Conservation (phyloP, 2,888 invertebrate species). For the Latrodectus hesperus region DNA sequence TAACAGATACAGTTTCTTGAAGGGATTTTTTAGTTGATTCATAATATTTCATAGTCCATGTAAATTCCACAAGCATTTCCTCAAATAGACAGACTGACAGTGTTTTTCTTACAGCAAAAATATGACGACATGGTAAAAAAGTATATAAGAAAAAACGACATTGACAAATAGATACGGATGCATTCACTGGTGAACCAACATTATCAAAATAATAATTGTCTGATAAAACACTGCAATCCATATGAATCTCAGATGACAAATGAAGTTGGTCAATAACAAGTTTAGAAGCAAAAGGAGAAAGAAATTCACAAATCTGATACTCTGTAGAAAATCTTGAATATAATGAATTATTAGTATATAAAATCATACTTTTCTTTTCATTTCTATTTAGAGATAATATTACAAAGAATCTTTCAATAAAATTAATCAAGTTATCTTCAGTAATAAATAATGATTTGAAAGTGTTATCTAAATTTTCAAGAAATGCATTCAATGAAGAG, state of each 20-base stretch:
- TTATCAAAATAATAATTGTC: conserved; percentile 52
- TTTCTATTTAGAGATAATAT: conserved; percentile 40
- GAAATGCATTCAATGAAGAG: conserved; percentile 7
- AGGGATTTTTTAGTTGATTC: conserved; percentile 26
- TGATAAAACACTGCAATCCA: conserved; percentile 26
- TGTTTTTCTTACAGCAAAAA: conserved; percentile 54
- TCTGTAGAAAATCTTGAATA: conserved; percentile 55
- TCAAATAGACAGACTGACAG: conserved; percentile 41
- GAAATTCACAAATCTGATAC: conserved; percentile 48
- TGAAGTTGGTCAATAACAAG: conserved; percentile 56
- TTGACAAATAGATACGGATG: conserved; percentile 41
- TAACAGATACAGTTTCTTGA: conserved; percentile 5
- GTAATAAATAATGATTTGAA: conserved; percentile 7
- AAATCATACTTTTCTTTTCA: conserved; percentile 26
- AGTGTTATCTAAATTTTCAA: conserved; percentile 32
- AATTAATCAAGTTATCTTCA: conserved; percentile 24
- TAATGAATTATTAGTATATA: conserved; percentile 11
- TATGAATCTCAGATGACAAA: conserved; percentile 45
- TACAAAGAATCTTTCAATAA: conserved; percentile 42
- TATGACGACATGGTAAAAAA: conserved; percentile 55
- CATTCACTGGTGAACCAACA: conserved; percentile 35
- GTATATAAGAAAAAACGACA: conserved; percentile 45
- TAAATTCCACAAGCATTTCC: conserved; percentile 13
- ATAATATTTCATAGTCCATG: conserved; percentile 52
- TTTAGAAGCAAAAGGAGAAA: conserved; percentile 53